A percentile compares a stretch with the other conserved stretches of the same genome.
phyloP scores from a whole-genome alignment of 2,888 invertebrate genomes.

The Corbicula japonica region DNA sequence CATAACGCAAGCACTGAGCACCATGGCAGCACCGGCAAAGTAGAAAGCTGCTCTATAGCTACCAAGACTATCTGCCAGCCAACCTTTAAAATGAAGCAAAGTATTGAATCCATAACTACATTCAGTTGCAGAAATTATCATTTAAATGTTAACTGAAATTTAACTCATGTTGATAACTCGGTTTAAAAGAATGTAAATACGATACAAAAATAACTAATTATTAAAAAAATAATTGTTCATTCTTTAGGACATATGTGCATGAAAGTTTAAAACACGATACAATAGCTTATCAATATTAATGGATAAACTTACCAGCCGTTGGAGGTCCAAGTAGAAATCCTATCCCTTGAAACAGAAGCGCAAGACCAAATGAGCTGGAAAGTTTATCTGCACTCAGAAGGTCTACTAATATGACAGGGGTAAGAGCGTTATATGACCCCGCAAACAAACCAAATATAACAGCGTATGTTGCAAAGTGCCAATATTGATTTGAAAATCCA shows the following conservation, averaged over 20 bases:
- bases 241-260: background rate
- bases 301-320: constrained; percentile 20
- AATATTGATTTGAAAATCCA: constrained; percentile 32
- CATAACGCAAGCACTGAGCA: constrained; percentile 24
- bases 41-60: constrained; percentile 33
- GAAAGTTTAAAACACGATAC: background rate
- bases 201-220: background rate
- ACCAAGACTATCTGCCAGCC: constrained; percentile 19
- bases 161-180: background rate
- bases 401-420: constrained; percentile 70
- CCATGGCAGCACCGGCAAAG: constrained; percentile 42
- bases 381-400: constrained; percentile 65
- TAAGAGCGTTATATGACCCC: constrained; percentile 66
- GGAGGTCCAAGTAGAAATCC: constrained; percentile 43
- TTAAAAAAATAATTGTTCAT: background rate
- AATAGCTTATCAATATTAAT: no score
- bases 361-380: constrained; percentile 67
- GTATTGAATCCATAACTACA: background rate
- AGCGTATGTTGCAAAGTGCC: constrained; percentile 54
- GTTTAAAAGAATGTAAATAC: background rate
- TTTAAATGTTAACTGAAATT: no score
- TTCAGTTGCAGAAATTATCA: no score
- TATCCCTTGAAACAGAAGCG: constrained; percentile 46
- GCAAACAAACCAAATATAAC: constrained; percentile 67
- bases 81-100: background rate